A percentile compares a stretch with the other conserved stretches of the same genome.
Conservation (phyloP, 2,888 invertebrate genomes). For the Troilus luridus region DNA sequence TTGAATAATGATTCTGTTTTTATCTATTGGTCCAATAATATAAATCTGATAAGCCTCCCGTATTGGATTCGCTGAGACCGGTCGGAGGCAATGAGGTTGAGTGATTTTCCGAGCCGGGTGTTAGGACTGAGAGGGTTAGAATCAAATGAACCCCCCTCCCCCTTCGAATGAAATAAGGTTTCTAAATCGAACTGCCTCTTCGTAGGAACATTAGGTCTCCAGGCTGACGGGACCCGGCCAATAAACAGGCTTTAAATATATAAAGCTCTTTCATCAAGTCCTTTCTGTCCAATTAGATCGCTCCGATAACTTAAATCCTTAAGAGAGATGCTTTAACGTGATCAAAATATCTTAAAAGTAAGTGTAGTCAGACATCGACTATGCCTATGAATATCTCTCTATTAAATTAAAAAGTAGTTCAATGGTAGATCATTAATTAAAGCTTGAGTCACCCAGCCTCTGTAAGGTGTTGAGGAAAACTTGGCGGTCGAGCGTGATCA, state of each 20-base stretch:
- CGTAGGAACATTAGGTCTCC: not conserved
- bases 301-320: not conserved
- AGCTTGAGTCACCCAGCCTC: no score
- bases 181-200: not conserved
- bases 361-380: no score
- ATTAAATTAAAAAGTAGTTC: no score
- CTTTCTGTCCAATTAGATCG: not conserved
- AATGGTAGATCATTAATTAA: no score
- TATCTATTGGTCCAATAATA: not conserved
- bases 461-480: no score
- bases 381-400: no score
- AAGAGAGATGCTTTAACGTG: not conserved
- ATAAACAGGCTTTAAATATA: conserved; percentile 18
- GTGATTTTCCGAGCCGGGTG: conserved; percentile 30
- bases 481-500: no score
- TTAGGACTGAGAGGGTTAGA: conserved; percentile 2
- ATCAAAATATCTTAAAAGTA: no score
- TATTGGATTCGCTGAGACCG: not conserved
- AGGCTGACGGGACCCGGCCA: not conserved
- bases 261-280: not conserved
- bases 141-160: conserved; percentile 10
- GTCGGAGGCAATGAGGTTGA: not conserved
- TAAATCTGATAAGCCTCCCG: not conserved
- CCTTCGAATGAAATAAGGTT: conserved; percentile 22
- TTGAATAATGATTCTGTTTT: not conserved